Percentiles rank a stretch among this genome's conserved stretches.
Conservation (phyloP, 2,797 vertebrate species). For the Dipus sagitta region DNA sequence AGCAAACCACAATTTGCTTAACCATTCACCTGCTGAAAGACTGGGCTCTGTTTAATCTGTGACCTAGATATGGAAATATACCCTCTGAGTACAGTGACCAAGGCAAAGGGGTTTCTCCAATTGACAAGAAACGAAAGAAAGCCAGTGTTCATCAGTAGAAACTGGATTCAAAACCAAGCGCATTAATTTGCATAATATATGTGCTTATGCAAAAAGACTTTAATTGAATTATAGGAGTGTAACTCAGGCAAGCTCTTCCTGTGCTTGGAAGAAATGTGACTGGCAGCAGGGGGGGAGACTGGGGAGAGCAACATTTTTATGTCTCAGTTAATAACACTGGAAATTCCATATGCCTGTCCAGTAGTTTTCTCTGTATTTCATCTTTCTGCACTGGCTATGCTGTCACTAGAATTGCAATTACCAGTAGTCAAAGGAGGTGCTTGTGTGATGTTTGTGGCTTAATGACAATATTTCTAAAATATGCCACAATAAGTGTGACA, state of each 20-base stretch:
- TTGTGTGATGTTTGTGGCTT: background rate
- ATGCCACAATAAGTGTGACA: background rate
- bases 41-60: constrained; percentile 21
- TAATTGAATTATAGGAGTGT: background rate
- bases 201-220: background rate
- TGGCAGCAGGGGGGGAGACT: background rate
- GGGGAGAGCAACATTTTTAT: background rate
- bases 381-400: background rate
- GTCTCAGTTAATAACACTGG: background rate
- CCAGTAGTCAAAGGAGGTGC: background rate
- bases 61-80: background rate
- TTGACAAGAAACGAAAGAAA: constrained; percentile 5
- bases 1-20: background rate
- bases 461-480: constrained; percentile 10
- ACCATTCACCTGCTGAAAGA: background rate
- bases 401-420: background rate
- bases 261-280: background rate
- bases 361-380: background rate
- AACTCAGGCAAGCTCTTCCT: background rate
- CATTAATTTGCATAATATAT: background rate
- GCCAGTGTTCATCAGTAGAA: background rate
- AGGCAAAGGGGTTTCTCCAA: background rate
- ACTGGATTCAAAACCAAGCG: background rate
- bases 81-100: background rate
- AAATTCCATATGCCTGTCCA: background rate